A percentile compares a stretch with the other conserved stretches of the same genome.
phyloP scores from a whole-genome alignment of 2,113 vertebrate genomes.

The Rhinogobius similis region DNA sequence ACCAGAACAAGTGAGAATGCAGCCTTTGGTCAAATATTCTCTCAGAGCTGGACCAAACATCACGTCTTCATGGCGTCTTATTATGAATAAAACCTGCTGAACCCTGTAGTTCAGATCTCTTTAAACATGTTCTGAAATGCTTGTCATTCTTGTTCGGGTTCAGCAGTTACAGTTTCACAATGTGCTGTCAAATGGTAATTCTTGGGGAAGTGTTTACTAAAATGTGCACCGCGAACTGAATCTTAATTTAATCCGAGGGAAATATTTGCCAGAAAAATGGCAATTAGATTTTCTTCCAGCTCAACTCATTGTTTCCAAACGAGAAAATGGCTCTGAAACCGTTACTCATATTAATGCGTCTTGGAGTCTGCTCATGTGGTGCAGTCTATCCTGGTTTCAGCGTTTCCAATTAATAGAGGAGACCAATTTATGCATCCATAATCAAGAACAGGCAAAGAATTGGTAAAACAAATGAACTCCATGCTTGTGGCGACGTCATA shows the following conservation, averaged over 20 bases:
- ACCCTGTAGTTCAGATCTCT: background rate
- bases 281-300: background rate
- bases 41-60: background rate
- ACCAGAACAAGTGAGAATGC: background rate
- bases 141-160: background rate
- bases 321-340: background rate
- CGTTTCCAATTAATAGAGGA: too few species aligned
- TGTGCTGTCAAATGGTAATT: background rate
- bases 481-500: too few species aligned
- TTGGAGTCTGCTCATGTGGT: conserved; percentile 5
- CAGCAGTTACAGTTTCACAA: background rate
- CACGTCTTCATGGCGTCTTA: too few species aligned
- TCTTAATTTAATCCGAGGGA: background rate
- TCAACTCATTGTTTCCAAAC: background rate
- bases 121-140: background rate
- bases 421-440: too few species aligned
- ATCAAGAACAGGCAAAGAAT: too few species aligned
- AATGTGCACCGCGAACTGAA: background rate
- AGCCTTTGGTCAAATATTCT: too few species aligned
- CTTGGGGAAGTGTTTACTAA: background rate
- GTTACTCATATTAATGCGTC: background rate
- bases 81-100: background rate
- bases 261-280: background rate
- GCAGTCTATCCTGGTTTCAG: background rate
- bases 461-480: too few species aligned